A percentile compares a stretch with the other conserved stretches of the same genome.
phyloP scores from a whole-genome alignment of 2,888 invertebrate genomes.

The Smittia sp. region DNA sequence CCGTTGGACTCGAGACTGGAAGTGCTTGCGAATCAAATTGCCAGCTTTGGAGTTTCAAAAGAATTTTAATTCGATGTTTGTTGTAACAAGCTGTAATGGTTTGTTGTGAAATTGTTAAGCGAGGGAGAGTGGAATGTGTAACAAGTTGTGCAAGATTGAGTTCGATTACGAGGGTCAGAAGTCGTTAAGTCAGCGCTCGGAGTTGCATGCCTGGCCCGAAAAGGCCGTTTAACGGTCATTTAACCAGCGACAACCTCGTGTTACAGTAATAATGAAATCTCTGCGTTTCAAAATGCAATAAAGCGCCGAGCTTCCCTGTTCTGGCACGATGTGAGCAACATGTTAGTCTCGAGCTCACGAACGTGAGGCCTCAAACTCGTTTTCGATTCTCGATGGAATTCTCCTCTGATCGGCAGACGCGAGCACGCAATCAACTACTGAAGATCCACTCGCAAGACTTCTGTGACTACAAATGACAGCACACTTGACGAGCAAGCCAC shows the following conservation, averaged over 20 bases:
- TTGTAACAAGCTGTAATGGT: too few relatives aligned
- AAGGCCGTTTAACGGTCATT: slow-evolving; percentile 16
- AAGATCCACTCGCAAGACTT: not conserved
- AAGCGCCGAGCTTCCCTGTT: not conserved
- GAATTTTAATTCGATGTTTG: too few relatives aligned
- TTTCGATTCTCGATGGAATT: not conserved
- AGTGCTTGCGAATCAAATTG: too few relatives aligned
- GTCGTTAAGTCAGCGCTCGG: not conserved
- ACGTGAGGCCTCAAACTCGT: not conserved
- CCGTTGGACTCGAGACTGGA: too few relatives aligned
- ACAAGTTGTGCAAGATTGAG: not conserved
- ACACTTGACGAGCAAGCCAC: not conserved
- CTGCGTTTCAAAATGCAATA: slow-evolving; percentile 33
- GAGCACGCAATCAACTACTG: not conserved
- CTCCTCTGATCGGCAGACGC: not conserved
- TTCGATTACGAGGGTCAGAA: not conserved
- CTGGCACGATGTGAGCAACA: slow-evolving; percentile 4
- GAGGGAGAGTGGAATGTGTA: not conserved
- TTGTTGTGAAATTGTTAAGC: not conserved
- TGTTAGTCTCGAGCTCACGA: not conserved
- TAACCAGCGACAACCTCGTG: slow-evolving; percentile 9
- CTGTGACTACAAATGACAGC: too few relatives aligned
- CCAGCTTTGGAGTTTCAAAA: too few relatives aligned
- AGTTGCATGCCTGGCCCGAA: not conserved
- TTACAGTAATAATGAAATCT: slow-evolving; percentile 28